These are phyloP conservation scores for Muscicapa adusta DNA, from an alignment of 2,113 vertebrate genomes.

Conservation along the genomic window DNA sequence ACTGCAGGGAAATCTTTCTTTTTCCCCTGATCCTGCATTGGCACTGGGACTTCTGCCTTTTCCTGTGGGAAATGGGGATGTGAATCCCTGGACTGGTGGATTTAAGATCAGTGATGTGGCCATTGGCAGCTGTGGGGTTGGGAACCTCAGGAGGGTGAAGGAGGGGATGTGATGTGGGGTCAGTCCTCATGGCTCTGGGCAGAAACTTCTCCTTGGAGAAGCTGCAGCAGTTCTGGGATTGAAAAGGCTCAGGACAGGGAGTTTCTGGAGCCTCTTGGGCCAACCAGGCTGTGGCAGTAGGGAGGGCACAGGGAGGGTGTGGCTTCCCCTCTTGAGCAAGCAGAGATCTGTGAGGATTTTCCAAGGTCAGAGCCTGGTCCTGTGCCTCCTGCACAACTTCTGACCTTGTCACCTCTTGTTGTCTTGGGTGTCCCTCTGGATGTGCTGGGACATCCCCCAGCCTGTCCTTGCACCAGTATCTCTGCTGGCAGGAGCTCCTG, in stretches of 20 bases:
- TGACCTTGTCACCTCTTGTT: not conserved
- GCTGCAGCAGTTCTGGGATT: not conserved
- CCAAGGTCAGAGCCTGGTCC: not conserved
- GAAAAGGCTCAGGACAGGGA: not conserved
- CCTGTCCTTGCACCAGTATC: not conserved
- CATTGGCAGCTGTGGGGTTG: not conserved
- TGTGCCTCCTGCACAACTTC: not conserved
- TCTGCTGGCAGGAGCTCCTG: not conserved
- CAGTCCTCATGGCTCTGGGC: not conserved
- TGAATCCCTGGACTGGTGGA: not conserved
- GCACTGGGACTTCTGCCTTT: not conserved
- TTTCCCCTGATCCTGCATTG: not conserved
- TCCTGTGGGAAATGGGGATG: not conserved
- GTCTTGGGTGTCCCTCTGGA: not conserved
- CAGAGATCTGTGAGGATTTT: not conserved
- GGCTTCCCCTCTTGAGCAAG: not conserved
- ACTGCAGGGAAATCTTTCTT: not conserved
- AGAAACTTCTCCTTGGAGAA: not conserved
- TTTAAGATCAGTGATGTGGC: not conserved
- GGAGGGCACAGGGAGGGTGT: not conserved
- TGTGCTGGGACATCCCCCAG: not conserved
- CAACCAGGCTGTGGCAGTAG: not conserved
- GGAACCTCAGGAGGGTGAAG: not conserved
- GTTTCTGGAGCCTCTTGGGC: not conserved
- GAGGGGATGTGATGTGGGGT: not conserved